Base-by-base conservation (phyloP, 2,797 vertebrate genomes). In the Halcyon smyrnensis region DNA sequence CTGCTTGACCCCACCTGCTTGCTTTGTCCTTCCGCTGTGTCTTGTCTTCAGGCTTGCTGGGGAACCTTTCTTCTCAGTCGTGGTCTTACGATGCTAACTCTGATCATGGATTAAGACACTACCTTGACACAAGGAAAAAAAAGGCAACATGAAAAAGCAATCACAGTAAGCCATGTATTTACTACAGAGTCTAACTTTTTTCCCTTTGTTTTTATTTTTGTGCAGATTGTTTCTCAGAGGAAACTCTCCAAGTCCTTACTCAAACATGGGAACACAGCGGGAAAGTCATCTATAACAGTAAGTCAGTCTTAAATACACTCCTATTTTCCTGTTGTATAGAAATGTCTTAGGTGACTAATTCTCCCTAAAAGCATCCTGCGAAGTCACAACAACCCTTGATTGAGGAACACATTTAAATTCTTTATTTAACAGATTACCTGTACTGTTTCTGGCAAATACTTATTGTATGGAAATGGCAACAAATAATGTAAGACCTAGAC, bases 221-320 rank as follows among this genome's bases (percentile, higher is more conserved):
- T 97, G 45, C 98, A 99, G 99, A 99, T 99, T 74, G 99, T 99
- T 93, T 99, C 99, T 77, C 99, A 99, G 98, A 99, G 99, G 95
- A 99, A 99, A 97, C 98, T 99, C 95, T 98, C 98, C 92, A 99
- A 99, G 98, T 98, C 99, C 71, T 98, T 99, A 89, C 98, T 99
- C 92, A 99, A 99, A 97, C 99, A 99, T 27, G 99, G 99, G 76
- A 99, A 99, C 97, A 99, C 99, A 59, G 98, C 99, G 5, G 99
- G 99, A 59, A 99, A 99, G 95, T 99, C 99, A 45, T 99, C 99
- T 79, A 99, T 99, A 98, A 99, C 99, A 98, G 99, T 99, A 98
- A 92, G 98, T 69, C 25, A 34, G 20, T 63, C 62, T 80, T 59
- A 50, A 75, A 85, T 74, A 37, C 27, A 34, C 19, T 80, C 68